Evolutionary conservation across 2,888 invertebrate genomes (phyloP).

Genomic region (Muscina levida): DNA sequence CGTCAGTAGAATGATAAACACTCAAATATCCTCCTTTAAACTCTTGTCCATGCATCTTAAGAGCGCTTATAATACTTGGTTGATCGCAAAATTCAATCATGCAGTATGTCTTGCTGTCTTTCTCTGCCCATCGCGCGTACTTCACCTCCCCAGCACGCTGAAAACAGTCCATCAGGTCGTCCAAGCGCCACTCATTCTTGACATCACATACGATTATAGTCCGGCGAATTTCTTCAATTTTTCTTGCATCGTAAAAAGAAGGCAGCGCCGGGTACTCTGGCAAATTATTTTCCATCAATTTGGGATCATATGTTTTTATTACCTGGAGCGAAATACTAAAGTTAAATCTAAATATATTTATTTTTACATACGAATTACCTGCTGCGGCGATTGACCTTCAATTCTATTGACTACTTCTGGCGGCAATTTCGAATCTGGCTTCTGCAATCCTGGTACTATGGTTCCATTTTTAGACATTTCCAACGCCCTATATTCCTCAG

Average conservation of each 20-base stretch:
- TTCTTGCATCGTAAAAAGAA: constrained; percentile 91
- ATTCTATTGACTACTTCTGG: constrained; percentile 93
- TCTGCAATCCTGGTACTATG: constrained; percentile 91
- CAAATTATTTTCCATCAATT: constrained; percentile 88
- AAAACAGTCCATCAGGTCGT: constrained; percentile 94
- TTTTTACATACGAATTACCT: constrained; percentile 77
- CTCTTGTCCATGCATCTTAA: constrained; percentile 90
- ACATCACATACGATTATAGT: constrained; percentile 94
- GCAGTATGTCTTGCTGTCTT: constrained; percentile 89
- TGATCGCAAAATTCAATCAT: constrained; percentile 97
- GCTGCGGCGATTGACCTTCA: constrained; percentile 90
- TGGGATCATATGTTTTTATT: constrained; percentile 95
- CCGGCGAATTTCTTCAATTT: constrained; percentile 97
- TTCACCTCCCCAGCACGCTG: constrained; percentile 95
- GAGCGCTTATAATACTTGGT: constrained; percentile 90
- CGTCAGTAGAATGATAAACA: constrained; percentile 94
- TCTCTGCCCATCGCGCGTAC: constrained; percentile 94
- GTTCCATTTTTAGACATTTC: constrained; percentile 95
- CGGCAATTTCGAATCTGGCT: constrained; percentile 92
- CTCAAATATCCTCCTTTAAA: constrained; percentile 85
- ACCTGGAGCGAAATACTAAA: constrained; percentile 80
- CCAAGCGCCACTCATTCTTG: constrained; percentile 85
- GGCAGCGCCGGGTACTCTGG: constrained; percentile 95
- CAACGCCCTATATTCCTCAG: constrained; percentile 96
- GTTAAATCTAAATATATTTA: background rate